Conservation (phyloP, 1,140 invertebrate species). For the Drosophila pseudoobscura region DNA sequence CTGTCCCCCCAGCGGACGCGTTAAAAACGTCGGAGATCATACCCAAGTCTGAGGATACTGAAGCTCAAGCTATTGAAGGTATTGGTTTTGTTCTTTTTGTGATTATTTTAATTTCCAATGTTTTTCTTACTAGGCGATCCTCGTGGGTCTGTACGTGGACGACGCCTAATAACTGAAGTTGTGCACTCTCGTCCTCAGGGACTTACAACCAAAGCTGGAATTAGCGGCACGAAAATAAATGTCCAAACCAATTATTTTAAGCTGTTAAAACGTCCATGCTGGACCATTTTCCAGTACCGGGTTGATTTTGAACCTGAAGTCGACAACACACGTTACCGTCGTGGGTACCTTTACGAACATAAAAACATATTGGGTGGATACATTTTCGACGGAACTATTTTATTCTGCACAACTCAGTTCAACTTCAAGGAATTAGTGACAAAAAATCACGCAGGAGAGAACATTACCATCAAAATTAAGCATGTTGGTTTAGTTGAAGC, state of each 20-base stretch:
- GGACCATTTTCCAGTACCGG: slow-evolving; percentile 91
- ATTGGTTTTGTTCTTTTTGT: too few relatives aligned
- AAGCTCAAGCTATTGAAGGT: slow-evolving; percentile 16
- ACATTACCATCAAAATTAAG: slow-evolving; percentile 65
- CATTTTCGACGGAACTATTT: slow-evolving; percentile 84
- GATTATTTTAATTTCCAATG: not conserved
- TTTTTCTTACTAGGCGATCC: slow-evolving; percentile 42
- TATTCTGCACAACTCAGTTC: slow-evolving; percentile 74
- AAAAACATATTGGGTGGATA: slow-evolving; percentile 72
- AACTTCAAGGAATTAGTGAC: slow-evolving; percentile 53
- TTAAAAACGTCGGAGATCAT: not conserved
- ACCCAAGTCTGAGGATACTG: not conserved
- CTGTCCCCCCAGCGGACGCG: not conserved
- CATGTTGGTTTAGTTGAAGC: slow-evolving; percentile 58
- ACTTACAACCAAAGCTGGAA: slow-evolving; percentile 52
- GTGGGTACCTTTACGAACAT: slow-evolving; percentile 59
- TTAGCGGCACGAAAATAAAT: slow-evolving; percentile 37
- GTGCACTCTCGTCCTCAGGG: slow-evolving; percentile 57
- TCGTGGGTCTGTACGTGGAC: slow-evolving; percentile 69
- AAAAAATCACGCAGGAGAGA: slow-evolving; percentile 71
- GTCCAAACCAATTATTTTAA: slow-evolving; percentile 91
- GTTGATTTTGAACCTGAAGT: slow-evolving; percentile 90
- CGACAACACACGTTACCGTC: slow-evolving; percentile 60
- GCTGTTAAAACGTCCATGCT: slow-evolving; percentile 87
- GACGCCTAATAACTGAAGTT: slow-evolving; percentile 61